Conservation (phyloP, 2,113 vertebrate genomes). For the Lycaon pictus region DNA sequence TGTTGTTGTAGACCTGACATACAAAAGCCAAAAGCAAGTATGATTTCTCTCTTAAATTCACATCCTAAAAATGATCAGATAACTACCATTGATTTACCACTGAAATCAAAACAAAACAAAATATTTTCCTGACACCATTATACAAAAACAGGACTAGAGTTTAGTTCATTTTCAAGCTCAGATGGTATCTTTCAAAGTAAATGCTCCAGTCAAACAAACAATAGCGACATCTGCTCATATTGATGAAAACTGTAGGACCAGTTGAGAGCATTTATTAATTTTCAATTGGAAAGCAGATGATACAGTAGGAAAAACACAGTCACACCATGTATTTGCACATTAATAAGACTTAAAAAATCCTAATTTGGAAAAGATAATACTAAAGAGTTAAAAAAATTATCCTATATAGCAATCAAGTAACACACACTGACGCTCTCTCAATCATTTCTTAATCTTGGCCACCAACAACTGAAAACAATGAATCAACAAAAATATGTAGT, state of each 20-base stretch:
- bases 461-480: neutral
- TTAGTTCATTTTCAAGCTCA: slow-evolving; percentile 55
- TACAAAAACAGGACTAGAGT: neutral
- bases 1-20: neutral
- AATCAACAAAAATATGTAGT: neutral
- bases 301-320: slow-evolving; percentile 20
- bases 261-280: slow-evolving; percentile 70
- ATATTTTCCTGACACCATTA: neutral
- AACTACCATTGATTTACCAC: neutral
- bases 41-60: slow-evolving; percentile 17
- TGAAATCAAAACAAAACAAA: slow-evolving; percentile 42
- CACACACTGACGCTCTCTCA: neutral
- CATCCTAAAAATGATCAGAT: neutral
- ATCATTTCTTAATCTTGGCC: slow-evolving; percentile 24
- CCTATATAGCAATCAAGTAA: slow-evolving; percentile 44
- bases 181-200: slow-evolving; percentile 61
- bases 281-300: slow-evolving; percentile 60
- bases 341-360: slow-evolving; percentile 17
- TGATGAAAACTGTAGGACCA: slow-evolving; percentile 65
- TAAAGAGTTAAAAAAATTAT: slow-evolving; percentile 53
- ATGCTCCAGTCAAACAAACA: slow-evolving; percentile 68
- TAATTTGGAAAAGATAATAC: slow-evolving; percentile 58
- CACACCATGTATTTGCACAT: slow-evolving; percentile 66
- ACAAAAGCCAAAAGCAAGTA: neutral
- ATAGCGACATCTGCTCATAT: slow-evolving; percentile 74